A percentile compares a stretch with the other conserved stretches of the same genome.
Conservation (phyloP, 2,797 vertebrate genomes). For the Eremophila alpestris region DNA sequence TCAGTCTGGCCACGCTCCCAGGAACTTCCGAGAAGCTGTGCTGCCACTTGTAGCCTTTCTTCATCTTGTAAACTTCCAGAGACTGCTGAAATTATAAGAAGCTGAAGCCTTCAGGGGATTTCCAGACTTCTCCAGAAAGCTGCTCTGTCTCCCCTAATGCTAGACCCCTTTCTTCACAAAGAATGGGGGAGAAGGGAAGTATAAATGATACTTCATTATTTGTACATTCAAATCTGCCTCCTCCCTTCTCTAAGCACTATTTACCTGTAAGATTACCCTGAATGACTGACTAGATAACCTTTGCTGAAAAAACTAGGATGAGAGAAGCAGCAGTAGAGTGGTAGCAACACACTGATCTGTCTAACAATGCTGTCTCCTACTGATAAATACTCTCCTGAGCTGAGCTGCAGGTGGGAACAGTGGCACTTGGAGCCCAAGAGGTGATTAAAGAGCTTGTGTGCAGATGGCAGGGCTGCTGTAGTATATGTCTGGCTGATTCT, state of each 20-base stretch:
- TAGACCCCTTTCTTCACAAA: background rate
- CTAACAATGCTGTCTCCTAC: background rate
- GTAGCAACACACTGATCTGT: background rate
- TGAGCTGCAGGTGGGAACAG: background rate
- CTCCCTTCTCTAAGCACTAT: background rate
- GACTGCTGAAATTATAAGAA: background rate
- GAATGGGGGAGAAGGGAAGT: background rate
- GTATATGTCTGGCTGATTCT: background rate
- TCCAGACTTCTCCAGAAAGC: background rate
- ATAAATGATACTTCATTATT: background rate
- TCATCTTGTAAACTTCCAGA: background rate
- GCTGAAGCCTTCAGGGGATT: slow-evolving; percentile 23
- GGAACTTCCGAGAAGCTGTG: slow-evolving; percentile 50
- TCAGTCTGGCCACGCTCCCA: slow-evolving; percentile 30
- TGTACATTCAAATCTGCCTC: background rate
- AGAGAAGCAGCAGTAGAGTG: background rate
- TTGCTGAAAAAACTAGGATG: background rate
- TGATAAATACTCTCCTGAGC: background rate
- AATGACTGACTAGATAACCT: background rate
- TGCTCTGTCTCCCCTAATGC: background rate
- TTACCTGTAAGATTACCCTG: background rate
- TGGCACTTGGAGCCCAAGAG: background rate
- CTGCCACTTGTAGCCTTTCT: slow-evolving; percentile 18
- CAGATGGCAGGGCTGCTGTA: background rate
- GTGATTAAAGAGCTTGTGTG: background rate